These are phyloP conservation scores for Cerastis rubricosa DNA, from an alignment of 2,888 invertebrate genomes.

Conservation along the genomic window DNA sequence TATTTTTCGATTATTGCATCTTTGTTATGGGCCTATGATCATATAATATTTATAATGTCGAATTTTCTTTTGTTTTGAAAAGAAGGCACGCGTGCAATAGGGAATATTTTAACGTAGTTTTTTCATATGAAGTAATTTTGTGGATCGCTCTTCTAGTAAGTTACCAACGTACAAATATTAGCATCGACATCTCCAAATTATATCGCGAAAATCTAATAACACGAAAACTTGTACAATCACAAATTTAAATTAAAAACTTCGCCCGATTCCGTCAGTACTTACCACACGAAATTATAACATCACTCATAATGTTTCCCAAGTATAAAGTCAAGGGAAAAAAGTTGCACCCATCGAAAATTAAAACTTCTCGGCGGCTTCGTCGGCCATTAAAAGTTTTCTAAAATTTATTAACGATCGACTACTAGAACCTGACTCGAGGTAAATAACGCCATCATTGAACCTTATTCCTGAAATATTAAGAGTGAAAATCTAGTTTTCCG, in stretches of 20 bases:
- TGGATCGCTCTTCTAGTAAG: not conserved
- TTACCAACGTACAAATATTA: not conserved
- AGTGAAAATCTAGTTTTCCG: constrained; percentile 31
- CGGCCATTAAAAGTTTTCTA: constrained; percentile 80
- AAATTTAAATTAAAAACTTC: constrained; percentile 64
- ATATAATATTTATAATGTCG: constrained; percentile 4
- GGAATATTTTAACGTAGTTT: not conserved
- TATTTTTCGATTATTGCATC: constrained; percentile 48
- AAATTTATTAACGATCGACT: constrained; percentile 79
- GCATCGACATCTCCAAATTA: constrained; percentile 31
- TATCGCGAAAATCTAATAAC: constrained; percentile 46
- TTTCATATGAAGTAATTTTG: not conserved
- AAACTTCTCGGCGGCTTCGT: constrained; percentile 68
- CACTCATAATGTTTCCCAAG: constrained; percentile 62
- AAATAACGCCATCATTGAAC: constrained; percentile 18
- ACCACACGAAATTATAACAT: constrained; percentile 65
- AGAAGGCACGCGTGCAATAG: not conserved
- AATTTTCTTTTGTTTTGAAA: constrained; percentile 23
- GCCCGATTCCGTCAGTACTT: constrained; percentile 45
- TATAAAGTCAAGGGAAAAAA: constrained; percentile 67
- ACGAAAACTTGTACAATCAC: constrained; percentile 53
- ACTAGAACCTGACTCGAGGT: constrained; percentile 24
- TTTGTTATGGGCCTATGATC: constrained; percentile 24
- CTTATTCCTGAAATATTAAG: constrained; percentile 31
- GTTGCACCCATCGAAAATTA: constrained; percentile 73